A percentile compares a stretch with the other conserved stretches of the same genome.
Evolutionary conservation across 53 echinoderm and acorn worm genomes (phyloP).

Genomic region (Echinarachnius parma): DNA sequence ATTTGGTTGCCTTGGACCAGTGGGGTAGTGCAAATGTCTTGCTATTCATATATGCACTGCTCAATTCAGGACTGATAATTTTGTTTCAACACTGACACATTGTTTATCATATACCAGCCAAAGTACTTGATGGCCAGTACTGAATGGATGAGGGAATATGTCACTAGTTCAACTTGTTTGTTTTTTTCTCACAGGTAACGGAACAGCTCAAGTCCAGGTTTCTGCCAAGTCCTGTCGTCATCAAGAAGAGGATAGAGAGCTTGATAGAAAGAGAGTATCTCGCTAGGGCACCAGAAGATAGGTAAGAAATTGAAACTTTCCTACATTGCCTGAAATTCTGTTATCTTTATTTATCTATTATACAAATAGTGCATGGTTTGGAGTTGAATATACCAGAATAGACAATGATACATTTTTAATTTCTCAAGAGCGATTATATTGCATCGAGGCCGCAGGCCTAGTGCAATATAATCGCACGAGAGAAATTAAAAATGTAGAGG

Average conservation of each 20-base stretch:
- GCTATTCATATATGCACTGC: too few species aligned
- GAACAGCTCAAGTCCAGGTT: slow-evolving; percentile 99
- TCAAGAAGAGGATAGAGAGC: slow-evolving; percentile 99
- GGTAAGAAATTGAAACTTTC: slow-evolving; percentile 47
- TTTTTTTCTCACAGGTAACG: slow-evolving; percentile 60
- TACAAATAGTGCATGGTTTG: too few species aligned
- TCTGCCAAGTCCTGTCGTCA: slow-evolving; percentile 96
- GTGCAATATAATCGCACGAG: neutral
- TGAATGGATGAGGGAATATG: too few species aligned
- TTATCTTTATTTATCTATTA: neutral
- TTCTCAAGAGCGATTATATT: neutral
- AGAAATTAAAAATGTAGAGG: too few species aligned
- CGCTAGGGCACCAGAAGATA: slow-evolving; percentile 97
- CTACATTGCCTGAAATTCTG: neutral
- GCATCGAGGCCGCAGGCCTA: neutral
- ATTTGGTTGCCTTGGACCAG: too few species aligned
- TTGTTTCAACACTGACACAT: too few species aligned
- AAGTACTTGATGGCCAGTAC: too few species aligned
- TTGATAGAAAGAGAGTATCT: slow-evolving; percentile 98
- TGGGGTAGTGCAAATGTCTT: too few species aligned
- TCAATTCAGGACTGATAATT: too few species aligned
- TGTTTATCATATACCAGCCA: too few species aligned
- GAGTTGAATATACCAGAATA: neutral
- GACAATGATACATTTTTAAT: neutral
- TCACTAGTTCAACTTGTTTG: neutral